Base-by-base conservation (phyloP, 2,888 invertebrate genomes). In the Erannis defoliaria region DNA sequence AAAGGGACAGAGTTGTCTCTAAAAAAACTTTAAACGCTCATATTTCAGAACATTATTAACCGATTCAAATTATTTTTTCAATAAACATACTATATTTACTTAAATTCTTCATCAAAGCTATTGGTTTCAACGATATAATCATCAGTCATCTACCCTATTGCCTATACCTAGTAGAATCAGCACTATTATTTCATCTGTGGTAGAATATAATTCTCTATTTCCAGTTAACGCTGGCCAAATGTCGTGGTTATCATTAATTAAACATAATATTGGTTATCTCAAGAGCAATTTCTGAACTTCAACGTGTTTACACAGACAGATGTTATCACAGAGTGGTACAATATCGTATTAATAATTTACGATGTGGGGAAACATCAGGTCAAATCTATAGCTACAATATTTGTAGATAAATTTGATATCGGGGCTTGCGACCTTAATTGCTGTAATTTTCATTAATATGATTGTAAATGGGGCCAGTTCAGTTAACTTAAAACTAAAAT, bases 221-320 rank as follows among this genome's bases (percentile, higher is more conserved):
- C 23, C 5, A 21, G 50, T 53, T 18, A 49, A 43, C n/a, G 49
- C 23, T 49, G 31, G 5, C 43, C 33, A 49, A 70, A 68, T 60
- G 71, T 55, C 48, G 70, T 56, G 67, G 51, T 77, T 81, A 83
- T 84, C 82, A 74, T 58, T 51, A 56, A 55, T 73, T 72, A 75
- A 64, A 77, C 70, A 81, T 23, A 5, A 81, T 23, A 5, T 54
- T 51, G 66, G 67, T 80, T 82, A 85, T 84, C 80, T 71, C 48
- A 58, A 68, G 51, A 69, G 68, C 59, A 75, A 70, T 70, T 66
- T 67, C 64, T 70, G 62, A 62, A 68, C 70, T 68, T 56, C 53
- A 58, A 71, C 53, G 33, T 63, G 63, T 74, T 75, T 71, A 73
- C 69, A 68, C 8, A 35, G 50, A 43, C 38, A 18, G 46, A 19